Percentiles rank a stretch among this genome's conserved stretches.
phyloP scores from a whole-genome alignment of 2,888 invertebrate species.

The Diaprepes abbreviatus region DNA sequence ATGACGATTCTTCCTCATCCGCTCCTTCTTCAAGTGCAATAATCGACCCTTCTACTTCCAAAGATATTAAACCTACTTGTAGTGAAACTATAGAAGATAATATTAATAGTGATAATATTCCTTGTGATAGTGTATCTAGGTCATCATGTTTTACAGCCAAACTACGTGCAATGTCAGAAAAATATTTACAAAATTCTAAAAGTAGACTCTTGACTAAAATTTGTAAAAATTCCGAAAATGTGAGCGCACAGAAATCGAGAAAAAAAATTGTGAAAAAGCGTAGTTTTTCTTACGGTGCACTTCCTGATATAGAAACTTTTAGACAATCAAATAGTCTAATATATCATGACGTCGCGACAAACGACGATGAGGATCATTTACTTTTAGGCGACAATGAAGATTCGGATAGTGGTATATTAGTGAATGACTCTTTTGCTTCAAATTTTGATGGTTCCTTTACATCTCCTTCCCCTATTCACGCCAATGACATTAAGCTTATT shows the following conservation, averaged over 20 bases:
- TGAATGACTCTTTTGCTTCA: conserved; percentile 77
- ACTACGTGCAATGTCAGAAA: conserved; percentile 80
- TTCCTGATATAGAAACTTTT: conserved; percentile 81
- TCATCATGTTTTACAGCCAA: conserved; percentile 79
- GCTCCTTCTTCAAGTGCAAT: conserved; percentile 53
- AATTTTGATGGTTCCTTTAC: conserved; percentile 61
- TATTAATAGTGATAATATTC: conserved; percentile 40
- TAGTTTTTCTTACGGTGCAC: conserved; percentile 82
- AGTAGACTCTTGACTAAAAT: conserved; percentile 78
- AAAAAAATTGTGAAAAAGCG: conserved; percentile 70
- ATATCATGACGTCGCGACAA: conserved; percentile 74
- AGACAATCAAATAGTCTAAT: conserved; percentile 74
- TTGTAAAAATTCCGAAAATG: conserved; percentile 68
- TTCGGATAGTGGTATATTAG: conserved; percentile 82
- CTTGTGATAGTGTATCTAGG: conserved; percentile 58
- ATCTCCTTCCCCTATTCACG: conserved; percentile 21
- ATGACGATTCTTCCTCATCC: conserved; percentile 48
- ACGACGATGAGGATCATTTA: conserved; percentile 68
- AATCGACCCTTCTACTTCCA: conserved; percentile 33
- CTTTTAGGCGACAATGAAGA: conserved; percentile 77
- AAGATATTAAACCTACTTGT: conserved; percentile 31
- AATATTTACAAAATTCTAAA: conserved; percentile 77
- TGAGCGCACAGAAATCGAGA: conserved; percentile 56
- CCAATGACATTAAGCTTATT: conserved; percentile 21
- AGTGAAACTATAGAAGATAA: conserved; percentile 28